Percentiles rank a stretch among this genome's conserved stretches.
These are phyloP conservation scores for Piprites chloris DNA, from an alignment of 2,113 vertebrate genomes.

Conservation along the genomic window DNA sequence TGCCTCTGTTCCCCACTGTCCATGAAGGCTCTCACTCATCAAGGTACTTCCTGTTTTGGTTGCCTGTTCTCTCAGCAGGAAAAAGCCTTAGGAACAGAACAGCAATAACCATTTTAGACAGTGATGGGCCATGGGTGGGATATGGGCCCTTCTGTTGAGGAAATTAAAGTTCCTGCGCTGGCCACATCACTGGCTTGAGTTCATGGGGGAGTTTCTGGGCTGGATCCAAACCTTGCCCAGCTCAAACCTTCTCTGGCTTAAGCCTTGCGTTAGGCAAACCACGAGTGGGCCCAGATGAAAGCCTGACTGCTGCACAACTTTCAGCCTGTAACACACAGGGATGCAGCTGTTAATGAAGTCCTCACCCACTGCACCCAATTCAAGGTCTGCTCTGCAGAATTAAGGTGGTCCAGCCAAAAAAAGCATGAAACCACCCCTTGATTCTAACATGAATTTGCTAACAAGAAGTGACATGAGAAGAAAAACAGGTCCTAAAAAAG, in stretches of 20 bases:
- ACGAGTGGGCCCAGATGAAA: rapidly evolving
- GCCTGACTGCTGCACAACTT: not conserved
- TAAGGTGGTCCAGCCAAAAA: not conserved
- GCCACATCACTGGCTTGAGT: not conserved
- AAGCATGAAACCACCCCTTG: not conserved
- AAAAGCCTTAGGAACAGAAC: not conserved
- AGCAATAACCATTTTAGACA: not conserved
- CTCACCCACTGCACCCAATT: not conserved
- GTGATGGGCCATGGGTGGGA: not conserved
- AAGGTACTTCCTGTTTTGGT: not conserved
- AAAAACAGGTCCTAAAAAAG: not conserved
- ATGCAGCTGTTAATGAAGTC: not conserved
- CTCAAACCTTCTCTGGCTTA: not conserved
- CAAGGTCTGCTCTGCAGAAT: not conserved
- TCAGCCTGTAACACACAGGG: not conserved
- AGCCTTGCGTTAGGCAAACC: not conserved
- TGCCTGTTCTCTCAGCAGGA: not conserved
- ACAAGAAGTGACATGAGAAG: not conserved
- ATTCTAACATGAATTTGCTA: not conserved
- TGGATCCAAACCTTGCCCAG: not conserved
- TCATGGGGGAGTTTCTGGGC: not conserved
- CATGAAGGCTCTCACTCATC: not conserved
- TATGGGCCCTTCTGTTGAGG: not conserved
- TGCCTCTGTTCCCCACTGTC: rapidly evolving
- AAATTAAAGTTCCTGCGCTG: not conserved